Evolutionary conservation across 1,140 invertebrate genomes (phyloP), one percentile per base, ranked within the genome.

Genomic region (Drosophila cardini): DNA sequence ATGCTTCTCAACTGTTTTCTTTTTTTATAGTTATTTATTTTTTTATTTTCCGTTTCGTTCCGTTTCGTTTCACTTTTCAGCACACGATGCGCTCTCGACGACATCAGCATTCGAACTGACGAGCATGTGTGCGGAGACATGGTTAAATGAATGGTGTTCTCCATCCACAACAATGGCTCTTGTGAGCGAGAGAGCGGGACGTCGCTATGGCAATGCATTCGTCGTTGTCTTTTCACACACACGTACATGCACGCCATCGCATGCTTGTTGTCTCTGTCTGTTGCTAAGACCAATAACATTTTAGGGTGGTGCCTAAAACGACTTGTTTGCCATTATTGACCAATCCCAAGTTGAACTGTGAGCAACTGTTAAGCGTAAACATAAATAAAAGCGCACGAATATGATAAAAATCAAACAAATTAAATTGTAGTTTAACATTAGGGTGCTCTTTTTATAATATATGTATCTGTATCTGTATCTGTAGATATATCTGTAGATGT

Each of bases 51-150:
- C 21, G 21, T 56, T 70, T 64, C 68, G 70, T 68, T 69, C 34
- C 58, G 30, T 38, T 26, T 30, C 62, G 46, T 55, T 53, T 53
- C 50, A 34, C 43, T 62, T 62, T 62, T 16, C 5, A 32, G 26
- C 40, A 46, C 61, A 73, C 81, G 74, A 72, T 78, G 82, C 74
- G 77, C 67, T 78, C 75, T 81, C 82, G 78, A 30, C 74, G 82
- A 55, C 69, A 68, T 72, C 78, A 68, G 53, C 60, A 43, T 69
- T 69, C 34, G 26, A 64, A 84, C 81, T 84, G 79, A 60, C 71
- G 63, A 42, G 61, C 73, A 72, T 68, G 62, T 61, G 46, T 48
- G 52, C 57, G 5, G 67, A 70, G 74, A 67, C 73, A 72, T 72
- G 81, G 76, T 84, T 77, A 80, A 84, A 85, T 68, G 69, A 77